Evolutionary conservation across 2,797 vertebrate species (phyloP).

Genomic region (Stomatorhinus walkeri): DNA sequence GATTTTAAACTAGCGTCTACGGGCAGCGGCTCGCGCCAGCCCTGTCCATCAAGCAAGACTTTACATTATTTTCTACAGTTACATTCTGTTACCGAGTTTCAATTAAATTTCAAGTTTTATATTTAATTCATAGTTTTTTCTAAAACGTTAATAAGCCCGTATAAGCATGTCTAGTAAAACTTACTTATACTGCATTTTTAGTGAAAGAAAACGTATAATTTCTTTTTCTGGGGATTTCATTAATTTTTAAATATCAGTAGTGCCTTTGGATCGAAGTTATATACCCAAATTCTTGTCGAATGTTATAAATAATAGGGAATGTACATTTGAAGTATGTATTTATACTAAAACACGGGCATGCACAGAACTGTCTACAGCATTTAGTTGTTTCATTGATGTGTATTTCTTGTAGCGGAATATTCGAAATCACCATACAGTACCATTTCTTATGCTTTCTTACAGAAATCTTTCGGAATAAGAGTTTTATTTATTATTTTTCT

Average conservation of each 20-base stretch:
- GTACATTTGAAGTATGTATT: not conserved
- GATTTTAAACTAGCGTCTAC: not conserved
- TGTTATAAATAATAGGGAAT: not conserved
- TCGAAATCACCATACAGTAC: not conserved
- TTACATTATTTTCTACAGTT: not conserved
- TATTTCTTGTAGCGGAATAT: not conserved
- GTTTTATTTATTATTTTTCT: not conserved
- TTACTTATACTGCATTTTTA: not conserved
- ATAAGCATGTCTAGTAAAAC: not conserved
- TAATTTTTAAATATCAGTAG: not conserved
- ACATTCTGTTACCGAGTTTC: not conserved
- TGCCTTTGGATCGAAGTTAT: not conserved
- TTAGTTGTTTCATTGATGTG: not conserved
- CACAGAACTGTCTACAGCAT: not conserved
- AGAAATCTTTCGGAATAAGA: not conserved
- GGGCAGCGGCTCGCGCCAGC: not conserved
- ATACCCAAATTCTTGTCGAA: not conserved
- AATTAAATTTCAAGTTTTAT: not conserved
- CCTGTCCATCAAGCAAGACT: not conserved
- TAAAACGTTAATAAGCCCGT: not conserved
- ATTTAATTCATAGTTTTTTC: not conserved
- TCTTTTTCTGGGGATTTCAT: not conserved
- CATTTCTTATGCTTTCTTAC: not conserved
- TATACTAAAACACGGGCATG: not conserved
- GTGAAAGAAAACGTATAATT: not conserved